Conservation (phyloP, 2,797 vertebrate species). For the Eulemur albifrons region DNA sequence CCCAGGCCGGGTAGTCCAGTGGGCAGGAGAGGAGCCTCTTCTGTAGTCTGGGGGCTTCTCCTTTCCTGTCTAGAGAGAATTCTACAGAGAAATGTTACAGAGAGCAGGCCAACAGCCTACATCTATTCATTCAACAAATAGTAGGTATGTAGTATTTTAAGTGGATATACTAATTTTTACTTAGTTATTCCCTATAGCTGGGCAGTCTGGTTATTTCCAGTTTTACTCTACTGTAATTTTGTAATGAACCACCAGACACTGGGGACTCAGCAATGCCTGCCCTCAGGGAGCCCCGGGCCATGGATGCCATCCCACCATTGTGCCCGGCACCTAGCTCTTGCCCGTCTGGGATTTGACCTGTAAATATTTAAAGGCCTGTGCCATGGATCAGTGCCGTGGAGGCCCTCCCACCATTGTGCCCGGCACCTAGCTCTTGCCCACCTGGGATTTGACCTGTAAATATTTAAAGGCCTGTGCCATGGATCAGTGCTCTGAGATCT, state of each 20-base stretch:
- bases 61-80: neutral
- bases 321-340: neutral
- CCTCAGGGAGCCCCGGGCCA: rapidly evolving
- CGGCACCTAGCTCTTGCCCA: neutral
- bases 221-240: neutral
- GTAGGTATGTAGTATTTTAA: neutral
- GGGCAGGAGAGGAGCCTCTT: neutral
- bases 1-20: neutral
- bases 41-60: neutral
- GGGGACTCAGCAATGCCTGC: neutral
- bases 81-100: neutral
- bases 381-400: too few species aligned
- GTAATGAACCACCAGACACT: neutral
- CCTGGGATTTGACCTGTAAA: neutral
- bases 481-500: neutral
- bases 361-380: rapidly evolving
- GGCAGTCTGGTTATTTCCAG: neutral
- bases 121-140: neutral
- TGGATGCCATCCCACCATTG: neutral
- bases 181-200: neutral
- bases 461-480: neutral
- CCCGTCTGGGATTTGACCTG: neutral
- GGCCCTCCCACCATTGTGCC: neutral
- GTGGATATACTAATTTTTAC: neutral
- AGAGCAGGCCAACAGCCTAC: neutral